These are phyloP conservation scores for Sandelia bainsii DNA, from an alignment of 2,797 vertebrate species.

Conservation along the genomic window DNA sequence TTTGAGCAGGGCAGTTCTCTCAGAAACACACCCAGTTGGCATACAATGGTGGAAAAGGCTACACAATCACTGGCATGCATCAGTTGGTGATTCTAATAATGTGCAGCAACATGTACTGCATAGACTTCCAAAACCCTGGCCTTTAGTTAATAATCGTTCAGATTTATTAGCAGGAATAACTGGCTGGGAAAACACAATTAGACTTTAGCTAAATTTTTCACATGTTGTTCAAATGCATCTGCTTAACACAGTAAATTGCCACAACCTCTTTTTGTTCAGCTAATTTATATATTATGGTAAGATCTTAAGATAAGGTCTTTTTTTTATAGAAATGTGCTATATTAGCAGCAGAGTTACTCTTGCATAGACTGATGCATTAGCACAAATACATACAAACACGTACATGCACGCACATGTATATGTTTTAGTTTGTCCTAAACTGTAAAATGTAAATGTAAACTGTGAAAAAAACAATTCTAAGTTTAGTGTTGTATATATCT, in stretches of 20 bases:
- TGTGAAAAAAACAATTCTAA: no score
- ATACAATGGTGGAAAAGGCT: slow-evolving; percentile 64
- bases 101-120: slow-evolving; percentile 50
- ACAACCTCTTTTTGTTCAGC: slow-evolving; percentile 5
- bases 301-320: neutral
- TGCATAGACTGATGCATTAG: neutral
- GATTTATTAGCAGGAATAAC: slow-evolving; percentile 23
- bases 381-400: neutral
- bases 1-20: slow-evolving; percentile 27
- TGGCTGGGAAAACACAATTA: slow-evolving; percentile 7
- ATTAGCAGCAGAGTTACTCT: neutral
- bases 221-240: neutral
- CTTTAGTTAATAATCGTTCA: slow-evolving; percentile 13
- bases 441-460: no score
- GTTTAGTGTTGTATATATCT: slow-evolving; percentile 1
- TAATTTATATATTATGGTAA: neutral
- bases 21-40: slow-evolving; percentile 74
- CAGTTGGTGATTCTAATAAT: slow-evolving; percentile 50
- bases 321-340: neutral
- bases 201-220: neutral
- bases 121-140: slow-evolving; percentile 15
- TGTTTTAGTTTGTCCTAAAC: neutral
- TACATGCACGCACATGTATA: no score
- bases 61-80: slow-evolving; percentile 42
- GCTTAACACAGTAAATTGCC: neutral